Evolutionary conservation across 1,140 invertebrate genomes (phyloP).

Genomic region (Heliconius hewitsoni): DNA sequence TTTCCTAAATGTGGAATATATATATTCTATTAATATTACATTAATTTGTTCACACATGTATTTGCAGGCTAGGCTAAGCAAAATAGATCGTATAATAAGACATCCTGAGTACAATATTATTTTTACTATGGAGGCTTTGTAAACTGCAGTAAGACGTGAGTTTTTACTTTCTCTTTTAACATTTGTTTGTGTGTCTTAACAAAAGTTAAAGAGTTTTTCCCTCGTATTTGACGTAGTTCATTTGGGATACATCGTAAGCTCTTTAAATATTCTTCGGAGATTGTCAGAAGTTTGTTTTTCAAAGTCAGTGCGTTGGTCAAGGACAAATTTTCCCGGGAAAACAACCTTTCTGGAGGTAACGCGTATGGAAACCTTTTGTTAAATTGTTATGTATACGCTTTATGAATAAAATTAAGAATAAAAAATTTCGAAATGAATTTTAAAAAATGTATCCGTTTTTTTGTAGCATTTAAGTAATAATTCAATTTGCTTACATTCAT

Average conservation of each 20-base stretch:
- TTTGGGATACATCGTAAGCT: not conserved
- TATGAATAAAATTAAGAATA: not conserved
- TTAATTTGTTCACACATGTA: too few species aligned
- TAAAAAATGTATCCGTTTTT: not conserved
- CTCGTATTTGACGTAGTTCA: not conserved
- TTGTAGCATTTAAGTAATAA: too few species aligned
- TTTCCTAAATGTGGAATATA: too few species aligned
- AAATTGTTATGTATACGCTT: not conserved
- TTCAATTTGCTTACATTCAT: too few species aligned
- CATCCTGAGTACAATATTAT: too few species aligned
- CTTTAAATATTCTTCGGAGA: not conserved
- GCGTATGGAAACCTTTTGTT: not conserved
- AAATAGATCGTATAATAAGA: too few species aligned
- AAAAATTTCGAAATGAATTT: not conserved
- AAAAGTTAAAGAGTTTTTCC: not conserved
- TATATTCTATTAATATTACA: too few species aligned
- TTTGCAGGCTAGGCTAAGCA: too few species aligned
- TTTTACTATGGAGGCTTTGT: too few species aligned
- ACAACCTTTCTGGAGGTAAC: not conserved
- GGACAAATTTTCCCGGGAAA: not conserved
- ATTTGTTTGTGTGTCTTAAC: not conserved
- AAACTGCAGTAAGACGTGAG: not conserved
- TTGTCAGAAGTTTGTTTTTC: conserved; percentile 3
- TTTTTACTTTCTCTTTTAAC: not conserved
- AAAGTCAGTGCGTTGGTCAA: not conserved